Evolutionary conservation across 1,140 invertebrate species (phyloP), one percentile per base, ranked within the genome.

Genomic region (Hydropsyche tenuis): DNA sequence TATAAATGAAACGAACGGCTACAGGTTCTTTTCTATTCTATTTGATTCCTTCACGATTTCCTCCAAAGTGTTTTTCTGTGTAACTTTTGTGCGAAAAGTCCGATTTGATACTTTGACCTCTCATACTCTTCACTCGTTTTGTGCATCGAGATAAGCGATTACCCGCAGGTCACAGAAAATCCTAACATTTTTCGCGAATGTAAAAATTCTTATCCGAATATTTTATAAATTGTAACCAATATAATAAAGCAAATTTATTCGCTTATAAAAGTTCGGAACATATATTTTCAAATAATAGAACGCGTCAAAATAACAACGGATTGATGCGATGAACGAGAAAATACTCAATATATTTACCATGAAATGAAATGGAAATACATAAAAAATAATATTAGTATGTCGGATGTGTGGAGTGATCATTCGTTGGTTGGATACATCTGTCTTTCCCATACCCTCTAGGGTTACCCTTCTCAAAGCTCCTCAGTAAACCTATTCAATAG

Each of bases 401-500:
- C 1, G 20, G 20, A 53, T 53, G 18, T 53, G 48, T 53, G 23
- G 18, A 56, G 22, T 16, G 56, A 37, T 37, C 30, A 37, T 9
- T 60, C 23, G 23, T 60, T 60, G 68, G 68, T 70, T 70, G 68
- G 9, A 43, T 70, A 25, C 43, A n/a, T 56, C 68, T 70, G 68
- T 70, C 46, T 27, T 25, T 27, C 65, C 65, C 45, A 45, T 42
- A 16, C 56, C 56, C 16, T 43, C 45, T 16, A 7, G 65, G 45
- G 43, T 30, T 56, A 70, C 68, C 68, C 68, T 70, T 56, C 68
- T 70, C 68, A 70, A 70, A 70, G 68, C 68, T 48, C 27, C 46
- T 56, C 51, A 45, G 68, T 70, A 56, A 70, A 56, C 68, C 68
- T 70, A 70, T 70, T 70, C 68, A 70, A 70, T 70, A 70, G 68